Percentiles rank a stretch among this genome's conserved stretches.
These are phyloP conservation scores for Lasioglossum villosulum DNA, from an alignment of 2,888 invertebrate species.

Conservation along the genomic window DNA sequence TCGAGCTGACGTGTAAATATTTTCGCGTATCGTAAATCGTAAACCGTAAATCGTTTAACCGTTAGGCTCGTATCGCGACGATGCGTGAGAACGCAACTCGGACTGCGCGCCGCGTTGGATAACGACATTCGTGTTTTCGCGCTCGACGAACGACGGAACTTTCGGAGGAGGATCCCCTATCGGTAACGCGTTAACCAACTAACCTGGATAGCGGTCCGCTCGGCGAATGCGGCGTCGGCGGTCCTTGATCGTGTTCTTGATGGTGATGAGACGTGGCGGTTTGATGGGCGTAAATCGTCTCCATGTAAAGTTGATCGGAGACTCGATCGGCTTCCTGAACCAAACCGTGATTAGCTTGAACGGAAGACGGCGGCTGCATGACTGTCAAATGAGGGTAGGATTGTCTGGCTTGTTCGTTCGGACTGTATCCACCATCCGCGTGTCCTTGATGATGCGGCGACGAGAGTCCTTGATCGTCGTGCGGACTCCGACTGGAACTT, in stretches of 20 bases:
- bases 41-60: neutral
- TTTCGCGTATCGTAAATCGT: constrained; percentile 59
- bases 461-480: constrained; percentile 74
- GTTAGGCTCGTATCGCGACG: neutral
- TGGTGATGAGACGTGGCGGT: constrained; percentile 74
- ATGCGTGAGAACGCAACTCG: neutral
- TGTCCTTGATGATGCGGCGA: constrained; percentile 75
- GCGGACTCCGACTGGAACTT: constrained; percentile 80
- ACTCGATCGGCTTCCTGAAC: constrained; percentile 74
- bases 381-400: constrained; percentile 82
- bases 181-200: constrained; percentile 54
- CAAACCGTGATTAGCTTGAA: constrained; percentile 72
- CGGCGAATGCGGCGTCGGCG: constrained; percentile 76
- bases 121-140: neutral
- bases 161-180: neutral
- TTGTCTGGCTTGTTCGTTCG: constrained; percentile 77
- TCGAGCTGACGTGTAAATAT: constrained; percentile 71
- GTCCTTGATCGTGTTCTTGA: constrained; percentile 79
- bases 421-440: constrained; percentile 77
- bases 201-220: constrained; percentile 77
- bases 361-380: constrained; percentile 79
- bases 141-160: neutral
- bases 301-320: constrained; percentile 79
- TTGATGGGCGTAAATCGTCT: constrained; percentile 78
- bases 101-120: neutral